Evolutionary conservation across 2,888 invertebrate species (phyloP).

Genomic region (Pammene aurita): DNA sequence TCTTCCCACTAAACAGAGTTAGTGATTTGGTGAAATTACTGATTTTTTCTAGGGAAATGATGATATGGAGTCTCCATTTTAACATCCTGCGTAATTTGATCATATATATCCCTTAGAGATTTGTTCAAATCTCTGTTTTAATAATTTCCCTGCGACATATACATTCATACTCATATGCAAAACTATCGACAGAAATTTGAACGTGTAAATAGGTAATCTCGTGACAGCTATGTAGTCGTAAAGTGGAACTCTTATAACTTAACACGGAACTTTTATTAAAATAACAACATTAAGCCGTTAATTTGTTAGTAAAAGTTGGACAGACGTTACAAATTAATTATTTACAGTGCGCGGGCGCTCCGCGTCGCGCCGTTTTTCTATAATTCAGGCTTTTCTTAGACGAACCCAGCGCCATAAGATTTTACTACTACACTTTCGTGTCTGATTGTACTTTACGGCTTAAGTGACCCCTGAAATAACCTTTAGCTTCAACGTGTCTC

Average conservation of each 20-base stretch:
- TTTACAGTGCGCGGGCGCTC: constrained; percentile 70
- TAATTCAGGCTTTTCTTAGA: constrained; percentile 66
- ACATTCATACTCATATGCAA: constrained; percentile 2
- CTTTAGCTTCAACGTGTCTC: not conserved
- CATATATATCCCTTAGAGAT: too few species aligned
- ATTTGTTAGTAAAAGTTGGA: constrained; percentile 81
- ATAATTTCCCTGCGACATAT: too few species aligned
- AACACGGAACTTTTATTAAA: constrained; percentile 78
- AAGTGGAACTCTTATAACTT: constrained; percentile 73
- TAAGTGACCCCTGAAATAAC: constrained; percentile 15
- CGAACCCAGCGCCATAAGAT: constrained; percentile 43
- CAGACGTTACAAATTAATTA: constrained; percentile 81
- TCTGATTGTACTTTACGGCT: constrained; percentile 23
- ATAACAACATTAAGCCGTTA: constrained; percentile 80
- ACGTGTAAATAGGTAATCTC: constrained; percentile 71
- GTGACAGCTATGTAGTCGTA: constrained; percentile 68
- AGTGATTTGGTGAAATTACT: too few species aligned
- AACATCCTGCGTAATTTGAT: too few species aligned
- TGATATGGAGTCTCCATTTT: too few species aligned
- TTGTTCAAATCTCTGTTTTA: too few species aligned
- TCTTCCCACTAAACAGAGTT: too few species aligned
- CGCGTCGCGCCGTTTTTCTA: constrained; percentile 70
- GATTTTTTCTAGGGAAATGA: too few species aligned
- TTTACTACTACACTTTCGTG: constrained; percentile 20
- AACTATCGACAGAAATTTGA: constrained; percentile 55